Percentiles rank a stretch among this genome's conserved stretches.
Conservation (phyloP, 2,888 invertebrate genomes). For the Pristionchus japonicus region DNA sequence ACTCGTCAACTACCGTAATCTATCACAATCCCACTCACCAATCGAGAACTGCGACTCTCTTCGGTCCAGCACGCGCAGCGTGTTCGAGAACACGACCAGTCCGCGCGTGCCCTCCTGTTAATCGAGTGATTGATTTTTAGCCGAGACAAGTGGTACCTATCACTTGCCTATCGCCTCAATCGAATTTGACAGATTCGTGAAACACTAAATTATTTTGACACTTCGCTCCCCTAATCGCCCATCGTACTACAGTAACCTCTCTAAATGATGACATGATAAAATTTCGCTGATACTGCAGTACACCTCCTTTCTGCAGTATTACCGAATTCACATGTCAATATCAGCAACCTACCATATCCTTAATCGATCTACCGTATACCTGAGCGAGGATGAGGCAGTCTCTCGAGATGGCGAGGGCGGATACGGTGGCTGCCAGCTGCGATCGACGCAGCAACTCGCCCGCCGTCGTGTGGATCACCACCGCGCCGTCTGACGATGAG, state of each 20-base stretch:
- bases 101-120: conserved; percentile 19
- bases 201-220: too few relatives aligned
- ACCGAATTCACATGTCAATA: too few relatives aligned
- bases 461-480: conserved; percentile 96
- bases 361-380: conserved; percentile 26
- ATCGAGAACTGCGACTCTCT: conserved; percentile 21
- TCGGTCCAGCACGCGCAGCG: conserved; percentile 37
- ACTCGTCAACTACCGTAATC: background rate
- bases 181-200: too few relatives aligned
- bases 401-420: conserved; percentile 74
- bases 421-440: conserved; percentile 77
- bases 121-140: background rate
- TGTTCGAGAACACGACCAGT: conserved; percentile 45
- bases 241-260: too few relatives aligned
- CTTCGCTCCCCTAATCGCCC: too few relatives aligned
- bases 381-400: conserved; percentile 42
- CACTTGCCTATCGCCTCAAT: too few relatives aligned
- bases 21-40: conserved; percentile 26
- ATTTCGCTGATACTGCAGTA: too few relatives aligned
- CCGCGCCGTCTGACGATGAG: conserved; percentile 86
- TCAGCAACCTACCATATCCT: too few relatives aligned
- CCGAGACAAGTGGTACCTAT: too few relatives aligned
- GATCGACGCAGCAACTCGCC: conserved; percentile 95
- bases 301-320: too few relatives aligned
- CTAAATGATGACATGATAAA: too few relatives aligned